Evolutionary conservation across 2,113 vertebrate genomes (phyloP), one percentile per base, ranked within the genome.

Genomic region (Anser cygnoides): DNA sequence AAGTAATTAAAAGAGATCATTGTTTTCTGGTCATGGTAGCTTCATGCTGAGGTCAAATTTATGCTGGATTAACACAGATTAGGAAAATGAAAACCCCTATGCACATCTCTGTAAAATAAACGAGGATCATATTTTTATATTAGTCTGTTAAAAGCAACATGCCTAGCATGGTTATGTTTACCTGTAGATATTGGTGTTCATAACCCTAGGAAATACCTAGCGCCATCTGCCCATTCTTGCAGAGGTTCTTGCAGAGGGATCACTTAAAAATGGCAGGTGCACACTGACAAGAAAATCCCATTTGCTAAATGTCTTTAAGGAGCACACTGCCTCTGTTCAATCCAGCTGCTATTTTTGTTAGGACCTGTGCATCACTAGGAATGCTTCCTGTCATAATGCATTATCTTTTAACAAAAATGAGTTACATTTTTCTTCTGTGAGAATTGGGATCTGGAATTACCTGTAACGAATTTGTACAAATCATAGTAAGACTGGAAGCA

Each of bases 391-490:
- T 44, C 89, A 23, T 9, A 63, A 75, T 50, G 29, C 0, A 0
- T 73, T 70, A 33, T 21, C 55, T 91, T 67, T 78, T 46, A 90
- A 39, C 17, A 81, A 71, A 94, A 87, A 63, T 25, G 43, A 18
- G 9, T 63, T 87, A 49, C 18, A n/a, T 63, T 83, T 82, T 58
- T 41, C 37, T 94, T 84, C 68, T 86, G 25, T 71, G 55, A 90
- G 76, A 71, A 61, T 25, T 70, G 73, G 10, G 39, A 49, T 72
- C 7, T 93, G 21, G 78, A 83, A 92, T 35, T 77, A 77, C 58
- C 70, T 91, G 41, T 77, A 86, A 90, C 22, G 28, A 21, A 17
- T 63, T 93, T 86, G 65, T 88, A 80, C 44, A 84, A 96, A 84
- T 95, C 54, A 81, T 90, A 75, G 28, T 82, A 84, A 82, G 13